A percentile compares a stretch with the other conserved stretches of the same genome.
These are phyloP conservation scores for Tyria jacobaeae DNA, from an alignment of 2,888 invertebrate genomes.

Conservation along the genomic window DNA sequence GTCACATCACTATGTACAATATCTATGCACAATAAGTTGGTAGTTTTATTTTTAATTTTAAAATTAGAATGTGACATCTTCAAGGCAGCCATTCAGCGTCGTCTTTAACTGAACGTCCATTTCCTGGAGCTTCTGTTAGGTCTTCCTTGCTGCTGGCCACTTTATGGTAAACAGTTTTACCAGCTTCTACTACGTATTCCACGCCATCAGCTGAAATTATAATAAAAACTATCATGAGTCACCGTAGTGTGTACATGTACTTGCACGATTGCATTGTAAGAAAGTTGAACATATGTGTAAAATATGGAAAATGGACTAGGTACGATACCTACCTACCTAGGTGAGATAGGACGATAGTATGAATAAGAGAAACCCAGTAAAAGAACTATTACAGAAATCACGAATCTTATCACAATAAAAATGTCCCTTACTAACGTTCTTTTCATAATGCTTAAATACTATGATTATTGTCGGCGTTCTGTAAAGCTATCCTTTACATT, in stretches of 20 bases:
- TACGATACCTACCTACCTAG: no score
- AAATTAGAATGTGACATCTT: conserved; percentile 20
- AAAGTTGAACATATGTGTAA: no score
- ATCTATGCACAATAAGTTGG: background rate
- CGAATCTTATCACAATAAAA: no score
- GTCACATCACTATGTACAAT: conserved; percentile 5
- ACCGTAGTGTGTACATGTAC: background rate
- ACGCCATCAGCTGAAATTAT: conserved; percentile 86
- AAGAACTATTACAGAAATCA: no score
- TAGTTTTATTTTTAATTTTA: background rate
- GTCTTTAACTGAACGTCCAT: conserved; percentile 59
- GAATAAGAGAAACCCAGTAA: no score
- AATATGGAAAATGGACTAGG: no score
- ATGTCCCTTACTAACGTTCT: no score
- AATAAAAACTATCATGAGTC: background rate
- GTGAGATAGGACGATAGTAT: no score
- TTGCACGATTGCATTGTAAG: no score
- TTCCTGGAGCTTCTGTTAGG: conserved; percentile 69
- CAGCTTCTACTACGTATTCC: conserved; percentile 89
- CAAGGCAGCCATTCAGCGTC: conserved; percentile 88
- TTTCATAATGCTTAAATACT: no score
- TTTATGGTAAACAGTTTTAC: conserved; percentile 90
- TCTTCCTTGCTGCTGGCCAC: conserved; percentile 82
- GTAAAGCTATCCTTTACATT: no score
- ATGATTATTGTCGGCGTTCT: no score